Percentiles rank a stretch among this genome's conserved stretches.
Conservation (phyloP, 2,888 invertebrate species). For the Malthinus flaveolus region DNA sequence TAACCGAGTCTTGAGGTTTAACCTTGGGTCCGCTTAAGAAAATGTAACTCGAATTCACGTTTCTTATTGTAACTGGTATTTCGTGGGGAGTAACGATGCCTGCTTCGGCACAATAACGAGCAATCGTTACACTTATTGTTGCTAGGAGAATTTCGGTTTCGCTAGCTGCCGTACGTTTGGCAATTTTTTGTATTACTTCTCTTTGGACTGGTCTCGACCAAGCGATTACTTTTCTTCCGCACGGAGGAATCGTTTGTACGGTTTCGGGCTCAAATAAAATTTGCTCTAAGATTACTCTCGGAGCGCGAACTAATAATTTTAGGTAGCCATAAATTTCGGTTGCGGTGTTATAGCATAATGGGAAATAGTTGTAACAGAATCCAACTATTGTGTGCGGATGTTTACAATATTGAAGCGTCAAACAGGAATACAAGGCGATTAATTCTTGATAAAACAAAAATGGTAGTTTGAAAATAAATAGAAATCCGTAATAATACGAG, state of each 20-base stretch:
- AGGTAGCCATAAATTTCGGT: constrained; percentile 54
- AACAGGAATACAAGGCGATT: constrained; percentile 50
- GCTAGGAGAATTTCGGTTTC: constrained; percentile 67
- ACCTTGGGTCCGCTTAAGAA: constrained; percentile 58
- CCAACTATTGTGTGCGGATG: constrained; percentile 50
- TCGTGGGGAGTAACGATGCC: constrained; percentile 58
- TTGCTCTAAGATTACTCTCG: constrained; percentile 61
- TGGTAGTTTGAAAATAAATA: constrained; percentile 47
- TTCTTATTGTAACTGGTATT: constrained; percentile 65
- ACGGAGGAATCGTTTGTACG: constrained; percentile 66
- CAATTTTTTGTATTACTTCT: constrained; percentile 61
- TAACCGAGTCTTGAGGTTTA: constrained; percentile 52
- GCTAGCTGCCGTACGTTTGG: constrained; percentile 63
- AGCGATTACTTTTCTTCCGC: constrained; percentile 72
- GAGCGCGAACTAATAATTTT: constrained; percentile 55
- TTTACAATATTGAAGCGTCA: constrained; percentile 47
- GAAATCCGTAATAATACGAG: constrained; percentile 45
- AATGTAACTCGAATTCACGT: constrained; percentile 58
- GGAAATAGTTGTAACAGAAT: constrained; percentile 53
- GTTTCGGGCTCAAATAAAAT: constrained; percentile 60
- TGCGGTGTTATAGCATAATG: constrained; percentile 52
- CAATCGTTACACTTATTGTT: constrained; percentile 65
- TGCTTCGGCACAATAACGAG: constrained; percentile 63
- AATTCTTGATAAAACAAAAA: constrained; percentile 53
- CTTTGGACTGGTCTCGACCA: constrained; percentile 70